Percentiles rank a stretch among this genome's conserved stretches.
phyloP scores from a whole-genome alignment of 2,888 invertebrate species.

The Apotomis turbidana region DNA sequence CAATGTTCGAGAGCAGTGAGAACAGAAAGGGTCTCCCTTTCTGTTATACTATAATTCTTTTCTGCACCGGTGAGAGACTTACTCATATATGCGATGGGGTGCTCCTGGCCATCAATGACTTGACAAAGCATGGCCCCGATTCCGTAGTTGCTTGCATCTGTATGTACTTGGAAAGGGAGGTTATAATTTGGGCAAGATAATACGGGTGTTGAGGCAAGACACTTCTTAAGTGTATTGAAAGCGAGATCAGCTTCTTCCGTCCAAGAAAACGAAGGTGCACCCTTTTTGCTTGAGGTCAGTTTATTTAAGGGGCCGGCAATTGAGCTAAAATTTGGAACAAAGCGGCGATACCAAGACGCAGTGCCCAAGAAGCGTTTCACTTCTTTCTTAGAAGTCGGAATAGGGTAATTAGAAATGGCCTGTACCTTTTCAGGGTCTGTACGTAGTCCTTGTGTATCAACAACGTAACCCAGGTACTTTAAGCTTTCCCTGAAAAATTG shows the following conservation, averaged over 20 bases:
- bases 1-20: conserved; percentile 45
- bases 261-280: conserved; percentile 47
- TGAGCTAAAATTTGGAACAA: no score
- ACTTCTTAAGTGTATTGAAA: conserved; percentile 33
- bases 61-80: conserved; percentile 42
- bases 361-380: conserved; percentile 47
- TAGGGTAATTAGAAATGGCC: conserved; percentile 46
- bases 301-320: conserved; percentile 47
- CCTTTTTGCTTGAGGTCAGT: conserved; percentile 45
- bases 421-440: conserved; percentile 49
- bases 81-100: no score
- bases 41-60: conserved; percentile 49
- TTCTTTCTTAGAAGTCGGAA: conserved; percentile 45
- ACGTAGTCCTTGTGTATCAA: conserved; percentile 50
- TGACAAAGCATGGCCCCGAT: conserved; percentile 10
- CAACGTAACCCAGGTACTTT: conserved; percentile 47
- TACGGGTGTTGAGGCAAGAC: background rate
- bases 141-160: conserved; percentile 8
- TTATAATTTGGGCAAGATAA: background rate
- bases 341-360: conserved; percentile 48
- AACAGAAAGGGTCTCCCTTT: conserved; percentile 49
- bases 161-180: no score
- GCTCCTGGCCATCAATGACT: no score
- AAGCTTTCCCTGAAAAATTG: conserved; percentile 41
- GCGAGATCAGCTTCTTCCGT: conserved; percentile 45